Percentiles rank a stretch among this genome's conserved stretches.
Conservation (phyloP, 2,797 vertebrate species). For the Threskiornis aethiopicus region DNA sequence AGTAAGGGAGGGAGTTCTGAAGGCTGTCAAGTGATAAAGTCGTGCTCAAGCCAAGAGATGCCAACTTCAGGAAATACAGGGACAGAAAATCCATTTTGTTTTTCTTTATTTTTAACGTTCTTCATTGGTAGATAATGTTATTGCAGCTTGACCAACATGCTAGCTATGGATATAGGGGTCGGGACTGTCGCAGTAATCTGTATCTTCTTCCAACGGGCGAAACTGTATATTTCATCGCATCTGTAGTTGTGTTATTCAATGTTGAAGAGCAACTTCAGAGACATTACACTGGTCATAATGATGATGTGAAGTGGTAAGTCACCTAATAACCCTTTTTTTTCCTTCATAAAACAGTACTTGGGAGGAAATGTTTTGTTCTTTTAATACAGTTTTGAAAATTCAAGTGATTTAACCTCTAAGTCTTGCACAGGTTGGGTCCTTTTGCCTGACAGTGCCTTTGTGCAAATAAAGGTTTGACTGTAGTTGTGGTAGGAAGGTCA, state of each 20-base stretch:
- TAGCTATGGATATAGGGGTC: conserved; percentile 95
- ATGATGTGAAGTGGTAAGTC: conserved; percentile 97
- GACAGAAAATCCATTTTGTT: neutral
- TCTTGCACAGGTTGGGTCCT: neutral
- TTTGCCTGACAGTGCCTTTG: neutral
- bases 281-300: conserved; percentile 94
- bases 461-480: neutral
- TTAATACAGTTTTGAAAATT: neutral
- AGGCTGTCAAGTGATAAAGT: neutral
- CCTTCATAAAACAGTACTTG: neutral
- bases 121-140: neutral
- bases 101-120: neutral
- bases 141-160: conserved; percentile 70
- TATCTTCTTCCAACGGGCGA: conserved; percentile 96
- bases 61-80: neutral
- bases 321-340: neutral
- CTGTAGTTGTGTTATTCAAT: conserved; percentile 94
- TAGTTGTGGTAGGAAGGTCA: neutral
- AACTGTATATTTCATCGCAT: conserved; percentile 97
- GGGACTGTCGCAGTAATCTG: conserved; percentile 97
- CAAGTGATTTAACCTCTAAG: neutral
- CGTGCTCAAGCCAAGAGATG: neutral
- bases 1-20: neutral
- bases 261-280: conserved; percentile 96
- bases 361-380: neutral